These are phyloP conservation scores for Siniperca obscura DNA, from an alignment of 2,797 vertebrate genomes.

Conservation along the genomic window DNA sequence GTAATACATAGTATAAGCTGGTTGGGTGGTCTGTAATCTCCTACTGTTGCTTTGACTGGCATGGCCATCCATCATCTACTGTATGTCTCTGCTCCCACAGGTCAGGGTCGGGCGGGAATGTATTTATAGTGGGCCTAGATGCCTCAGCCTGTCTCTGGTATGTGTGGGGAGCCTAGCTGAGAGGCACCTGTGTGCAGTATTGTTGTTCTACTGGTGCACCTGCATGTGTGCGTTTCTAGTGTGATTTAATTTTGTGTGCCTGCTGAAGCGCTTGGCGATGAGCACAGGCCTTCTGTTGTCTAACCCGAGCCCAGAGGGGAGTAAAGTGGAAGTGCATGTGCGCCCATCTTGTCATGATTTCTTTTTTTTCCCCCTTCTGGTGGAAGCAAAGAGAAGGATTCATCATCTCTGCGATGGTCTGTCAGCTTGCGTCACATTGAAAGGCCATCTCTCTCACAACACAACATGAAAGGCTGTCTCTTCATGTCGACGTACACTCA, in stretches of 20 bases:
- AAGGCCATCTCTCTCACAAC: slow-evolving; percentile 17
- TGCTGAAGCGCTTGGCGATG: slow-evolving; percentile 45
- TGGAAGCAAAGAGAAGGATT: slow-evolving; percentile 40
- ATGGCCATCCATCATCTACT: slow-evolving; percentile 63
- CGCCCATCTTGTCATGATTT: slow-evolving; percentile 30
- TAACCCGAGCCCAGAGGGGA: slow-evolving; percentile 46
- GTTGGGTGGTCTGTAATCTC: slow-evolving; percentile 68
- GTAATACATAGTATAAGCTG: neutral
- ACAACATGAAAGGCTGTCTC: slow-evolving; percentile 42
- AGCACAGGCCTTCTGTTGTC: slow-evolving; percentile 56
- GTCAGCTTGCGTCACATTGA: slow-evolving; percentile 51
- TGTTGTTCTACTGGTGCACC: slow-evolving; percentile 45
- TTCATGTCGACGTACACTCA: neutral
- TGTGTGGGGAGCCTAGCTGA: slow-evolving; percentile 46
- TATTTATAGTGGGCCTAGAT: slow-evolving; percentile 77
- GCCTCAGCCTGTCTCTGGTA: slow-evolving; percentile 52
- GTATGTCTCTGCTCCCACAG: slow-evolving; percentile 46
- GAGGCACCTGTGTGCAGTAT: slow-evolving; percentile 57
- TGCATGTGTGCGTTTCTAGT: slow-evolving; percentile 20
- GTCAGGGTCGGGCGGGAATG: slow-evolving; percentile 52
- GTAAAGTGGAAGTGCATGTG: slow-evolving; percentile 34
- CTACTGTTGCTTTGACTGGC: slow-evolving; percentile 49
- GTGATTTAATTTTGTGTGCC: slow-evolving; percentile 54
- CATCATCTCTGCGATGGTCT: slow-evolving; percentile 45
- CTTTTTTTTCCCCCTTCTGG: slow-evolving; percentile 4